phyloP scores from a whole-genome alignment of 2,113 vertebrate species.

The Eupsittula cactorum region DNA sequence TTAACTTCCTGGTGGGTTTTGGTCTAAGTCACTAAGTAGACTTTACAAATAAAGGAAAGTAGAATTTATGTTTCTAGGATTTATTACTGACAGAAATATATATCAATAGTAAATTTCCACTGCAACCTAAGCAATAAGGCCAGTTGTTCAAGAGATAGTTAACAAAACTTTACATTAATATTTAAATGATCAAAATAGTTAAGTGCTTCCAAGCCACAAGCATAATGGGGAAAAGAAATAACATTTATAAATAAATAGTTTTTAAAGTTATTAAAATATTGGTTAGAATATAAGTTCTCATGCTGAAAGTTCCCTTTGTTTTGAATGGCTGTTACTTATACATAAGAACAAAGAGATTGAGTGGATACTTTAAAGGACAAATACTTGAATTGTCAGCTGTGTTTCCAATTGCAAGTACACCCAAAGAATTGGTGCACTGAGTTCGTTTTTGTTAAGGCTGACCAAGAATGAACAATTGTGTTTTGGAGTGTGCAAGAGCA shows the following conservation, averaged over 20 bases:
- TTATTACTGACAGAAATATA: not conserved
- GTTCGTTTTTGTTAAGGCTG: conserved; percentile 28
- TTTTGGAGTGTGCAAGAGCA: not conserved
- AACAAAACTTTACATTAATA: not conserved
- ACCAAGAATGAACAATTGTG: not conserved
- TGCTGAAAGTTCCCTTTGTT: not conserved
- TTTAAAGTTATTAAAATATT: not conserved
- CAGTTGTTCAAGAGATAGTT: not conserved
- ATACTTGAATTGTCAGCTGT: conserved; percentile 26
- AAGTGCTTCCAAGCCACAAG: not conserved
- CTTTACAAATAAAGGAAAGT: not conserved
- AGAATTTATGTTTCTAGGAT: not conserved
- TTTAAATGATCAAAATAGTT: not conserved
- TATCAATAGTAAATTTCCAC: not conserved
- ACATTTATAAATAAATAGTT: not conserved
- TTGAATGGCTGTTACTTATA: not conserved
- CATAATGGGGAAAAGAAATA: not conserved
- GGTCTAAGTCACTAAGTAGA: not conserved
- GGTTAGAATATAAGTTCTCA: not conserved
- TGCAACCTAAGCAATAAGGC: not conserved
- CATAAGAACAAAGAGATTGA: not conserved
- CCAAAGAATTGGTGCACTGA: not conserved
- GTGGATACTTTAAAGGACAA: not conserved
- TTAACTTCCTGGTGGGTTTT: not conserved
- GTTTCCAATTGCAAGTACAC: conserved; percentile 23